A percentile compares a stretch with the other conserved stretches of the same genome.
Conservation (phyloP, 2,797 vertebrate genomes). For the Hypotaenidia okinawae region DNA sequence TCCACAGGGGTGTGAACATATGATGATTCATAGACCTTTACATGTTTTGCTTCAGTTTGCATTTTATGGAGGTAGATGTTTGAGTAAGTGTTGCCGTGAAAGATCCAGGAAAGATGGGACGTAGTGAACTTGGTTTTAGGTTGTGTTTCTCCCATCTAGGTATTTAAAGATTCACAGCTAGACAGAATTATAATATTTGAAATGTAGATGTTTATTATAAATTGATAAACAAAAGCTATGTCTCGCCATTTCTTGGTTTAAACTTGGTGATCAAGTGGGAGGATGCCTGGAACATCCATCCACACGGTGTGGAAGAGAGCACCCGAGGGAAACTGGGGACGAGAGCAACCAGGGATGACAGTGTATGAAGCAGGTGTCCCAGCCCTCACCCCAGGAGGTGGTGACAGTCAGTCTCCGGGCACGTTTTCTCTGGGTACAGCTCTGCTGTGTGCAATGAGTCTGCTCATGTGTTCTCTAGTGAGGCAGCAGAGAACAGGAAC, state of each 20-base stretch:
- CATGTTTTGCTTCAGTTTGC: not conserved
- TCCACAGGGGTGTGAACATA: not conserved
- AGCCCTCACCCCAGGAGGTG: too few relatives aligned
- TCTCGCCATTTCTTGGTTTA: not conserved
- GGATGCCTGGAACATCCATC: not conserved
- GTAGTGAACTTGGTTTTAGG: fast-evolving
- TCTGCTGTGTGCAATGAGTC: not conserved
- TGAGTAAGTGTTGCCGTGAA: not conserved
- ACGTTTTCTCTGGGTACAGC: fast-evolving
- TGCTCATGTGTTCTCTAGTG: not conserved
- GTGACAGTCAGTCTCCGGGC: fast-evolving
- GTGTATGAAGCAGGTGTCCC: not conserved
- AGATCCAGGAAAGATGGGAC: not conserved
- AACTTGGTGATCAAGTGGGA: not conserved
- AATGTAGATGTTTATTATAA: not conserved
- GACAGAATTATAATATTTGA: not conserved
- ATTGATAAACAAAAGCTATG: not conserved
- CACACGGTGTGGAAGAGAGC: not conserved
- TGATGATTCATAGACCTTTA: not conserved
- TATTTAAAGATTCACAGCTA: not conserved
- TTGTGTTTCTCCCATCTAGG: not conserved
- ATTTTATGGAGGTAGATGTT: not conserved
- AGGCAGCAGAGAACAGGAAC: not conserved
- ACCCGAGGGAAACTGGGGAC: not conserved
- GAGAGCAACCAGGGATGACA: not conserved